Conservation (phyloP, 2,797 vertebrate genomes). For the Phrynocephalus forsythii region DNA sequence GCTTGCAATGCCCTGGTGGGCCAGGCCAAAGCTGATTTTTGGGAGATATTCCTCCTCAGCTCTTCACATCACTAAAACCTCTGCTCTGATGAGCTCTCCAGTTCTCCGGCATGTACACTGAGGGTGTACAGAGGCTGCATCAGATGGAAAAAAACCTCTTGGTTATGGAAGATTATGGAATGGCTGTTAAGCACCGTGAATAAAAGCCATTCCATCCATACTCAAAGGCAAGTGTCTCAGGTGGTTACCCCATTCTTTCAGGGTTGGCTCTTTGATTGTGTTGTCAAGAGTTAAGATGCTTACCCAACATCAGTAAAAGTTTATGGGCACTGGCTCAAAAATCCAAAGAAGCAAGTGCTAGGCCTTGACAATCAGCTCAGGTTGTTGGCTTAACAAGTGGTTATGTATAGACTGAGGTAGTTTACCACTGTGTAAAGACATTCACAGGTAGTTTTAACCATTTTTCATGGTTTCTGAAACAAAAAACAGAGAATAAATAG, state of each 20-base stretch:
- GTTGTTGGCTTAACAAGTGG: neutral
- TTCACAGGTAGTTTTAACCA: neutral
- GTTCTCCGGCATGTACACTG: too few species aligned
- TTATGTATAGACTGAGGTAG: neutral
- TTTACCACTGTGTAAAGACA: neutral
- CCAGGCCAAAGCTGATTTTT: too few species aligned
- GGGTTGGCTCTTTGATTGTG: neutral
- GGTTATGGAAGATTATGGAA: too few species aligned
- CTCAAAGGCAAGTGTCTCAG: neutral
- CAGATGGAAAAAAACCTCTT: too few species aligned
- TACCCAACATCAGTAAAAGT: neutral
- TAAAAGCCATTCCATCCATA: too few species aligned
- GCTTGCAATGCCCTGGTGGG: too few species aligned
- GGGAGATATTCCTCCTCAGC: too few species aligned
- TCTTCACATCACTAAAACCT: too few species aligned
- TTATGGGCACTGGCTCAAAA: neutral
- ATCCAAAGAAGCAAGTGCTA: neutral
- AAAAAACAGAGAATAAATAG: constrained; percentile 30
- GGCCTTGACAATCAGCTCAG: neutral
- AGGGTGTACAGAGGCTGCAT: too few species aligned
- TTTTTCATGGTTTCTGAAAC: neutral
- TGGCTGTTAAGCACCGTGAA: too few species aligned
- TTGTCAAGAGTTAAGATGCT: neutral
- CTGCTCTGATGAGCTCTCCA: too few species aligned
- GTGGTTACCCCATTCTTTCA: too few species aligned